A percentile compares a stretch with the other conserved stretches of the same genome.
Conservation (phyloP, 1,140 invertebrate genomes). For the Aphelenchoides besseyi region DNA sequence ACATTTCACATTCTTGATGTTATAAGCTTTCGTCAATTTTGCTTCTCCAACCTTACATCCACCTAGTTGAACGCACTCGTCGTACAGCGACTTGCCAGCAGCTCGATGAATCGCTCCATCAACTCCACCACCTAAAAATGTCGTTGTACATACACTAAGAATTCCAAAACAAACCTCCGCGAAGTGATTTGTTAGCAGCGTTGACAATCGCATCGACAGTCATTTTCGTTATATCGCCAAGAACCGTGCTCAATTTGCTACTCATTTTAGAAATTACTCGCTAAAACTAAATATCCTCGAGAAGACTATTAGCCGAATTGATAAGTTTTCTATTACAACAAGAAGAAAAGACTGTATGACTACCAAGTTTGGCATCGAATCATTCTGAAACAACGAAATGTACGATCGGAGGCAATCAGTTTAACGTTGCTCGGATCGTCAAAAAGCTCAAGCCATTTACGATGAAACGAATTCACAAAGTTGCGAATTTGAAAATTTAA, state of each 20-base stretch:
- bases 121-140: conserved; percentile 27
- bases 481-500: no score
- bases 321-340: no score
- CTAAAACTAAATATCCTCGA: no score
- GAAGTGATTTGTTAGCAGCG: conserved; percentile 23
- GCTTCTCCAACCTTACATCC: conserved; percentile 27
- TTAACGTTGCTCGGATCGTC: no score
- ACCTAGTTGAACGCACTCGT: conserved; percentile 19
- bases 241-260: not conserved
- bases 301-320: no score
- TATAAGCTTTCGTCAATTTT: conserved; percentile 25
- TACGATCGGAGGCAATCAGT: no score
- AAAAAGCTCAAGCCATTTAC: no score
- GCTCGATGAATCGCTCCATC: conserved; percentile 30
- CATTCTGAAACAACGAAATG: no score
- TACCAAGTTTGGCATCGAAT: no score
- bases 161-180: conserved; percentile 22
- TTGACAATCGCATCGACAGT: conserved; percentile 30
- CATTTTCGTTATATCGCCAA: conserved; percentile 28
- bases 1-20: conserved; percentile 15
- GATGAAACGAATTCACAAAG: no score
- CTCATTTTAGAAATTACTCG: no score
- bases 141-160: not conserved
- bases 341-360: no score
- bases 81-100: conserved; percentile 8